Evolutionary conservation across 2,113 vertebrate genomes (phyloP).

Genomic region (Eudorcas thomsonii): DNA sequence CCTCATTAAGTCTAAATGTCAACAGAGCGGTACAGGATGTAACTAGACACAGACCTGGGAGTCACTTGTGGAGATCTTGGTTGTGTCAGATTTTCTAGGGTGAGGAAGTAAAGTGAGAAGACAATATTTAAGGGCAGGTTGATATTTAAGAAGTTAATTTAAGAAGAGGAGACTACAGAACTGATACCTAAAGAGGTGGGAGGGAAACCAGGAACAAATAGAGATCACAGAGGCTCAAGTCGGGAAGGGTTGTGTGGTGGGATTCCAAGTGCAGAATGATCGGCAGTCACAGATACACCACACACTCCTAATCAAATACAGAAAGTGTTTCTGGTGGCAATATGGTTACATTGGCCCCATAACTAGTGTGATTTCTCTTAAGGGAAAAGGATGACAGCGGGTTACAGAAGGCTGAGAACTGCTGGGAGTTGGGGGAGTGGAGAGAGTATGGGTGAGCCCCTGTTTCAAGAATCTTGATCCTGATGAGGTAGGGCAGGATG

Average conservation of each 20-base stretch:
- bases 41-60: not conserved
- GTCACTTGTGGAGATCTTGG: not conserved
- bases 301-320: not conserved
- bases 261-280: not conserved
- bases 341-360: not conserved
- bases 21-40: not conserved
- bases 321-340: not conserved
- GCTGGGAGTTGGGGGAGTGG: not conserved
- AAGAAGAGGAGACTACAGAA: not conserved
- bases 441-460: not conserved
- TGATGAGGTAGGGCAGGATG: too few relatives aligned
- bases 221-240: not conserved
- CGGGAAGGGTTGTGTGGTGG: not conserved
- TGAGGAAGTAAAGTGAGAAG: not conserved
- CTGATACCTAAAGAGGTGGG: not conserved
- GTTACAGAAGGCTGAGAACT: not conserved
- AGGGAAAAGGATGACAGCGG: not conserved
- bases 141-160: not conserved
- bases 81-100: not conserved
- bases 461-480: not conserved
- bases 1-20: not conserved
- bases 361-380: not conserved
- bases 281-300: not conserved
- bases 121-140: not conserved
- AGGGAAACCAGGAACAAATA: not conserved